These are phyloP conservation scores for Drosophila bunnanda DNA, from an alignment of 2,888 invertebrate genomes.

Conservation along the genomic window DNA sequence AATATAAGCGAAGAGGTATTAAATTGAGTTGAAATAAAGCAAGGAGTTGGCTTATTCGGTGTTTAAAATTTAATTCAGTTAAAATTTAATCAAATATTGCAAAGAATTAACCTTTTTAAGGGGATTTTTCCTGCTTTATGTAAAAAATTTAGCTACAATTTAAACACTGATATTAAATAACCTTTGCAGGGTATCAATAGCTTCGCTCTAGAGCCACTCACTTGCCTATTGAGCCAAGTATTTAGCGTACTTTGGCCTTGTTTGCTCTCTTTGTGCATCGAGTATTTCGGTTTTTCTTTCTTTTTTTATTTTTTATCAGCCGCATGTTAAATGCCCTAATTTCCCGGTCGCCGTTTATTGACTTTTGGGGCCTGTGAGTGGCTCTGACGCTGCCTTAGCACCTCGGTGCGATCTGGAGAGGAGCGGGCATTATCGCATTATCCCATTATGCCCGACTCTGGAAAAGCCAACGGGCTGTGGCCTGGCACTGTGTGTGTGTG, in stretches of 20 bases:
- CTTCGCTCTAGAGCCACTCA: not conserved
- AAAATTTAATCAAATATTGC: not conserved
- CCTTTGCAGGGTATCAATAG: slow-evolving; percentile 2
- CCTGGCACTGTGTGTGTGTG: slow-evolving; percentile 21
- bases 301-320: slow-evolving; percentile 40
- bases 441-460: not conserved
- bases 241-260: slow-evolving; percentile 38
- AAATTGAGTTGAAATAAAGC: not conserved
- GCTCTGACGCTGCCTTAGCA: slow-evolving; percentile 55
- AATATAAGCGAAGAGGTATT: not conserved
- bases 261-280: slow-evolving; percentile 19
- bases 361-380: slow-evolving; percentile 24
- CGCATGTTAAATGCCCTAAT: slow-evolving; percentile 79
- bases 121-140: not conserved
- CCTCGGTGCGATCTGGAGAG: slow-evolving; percentile 57
- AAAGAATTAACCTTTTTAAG: not conserved
- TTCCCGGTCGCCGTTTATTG: slow-evolving; percentile 46
- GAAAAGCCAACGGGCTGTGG: slow-evolving; percentile 19
- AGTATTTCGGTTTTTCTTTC: slow-evolving; percentile 18
- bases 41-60: not conserved
- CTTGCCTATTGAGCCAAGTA: slow-evolving; percentile 15
- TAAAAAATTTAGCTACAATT: too few relatives aligned
- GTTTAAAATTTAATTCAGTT: not conserved
- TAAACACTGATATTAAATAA: too few relatives aligned
- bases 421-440: slow-evolving; percentile 6